A percentile compares a stretch with the other conserved stretches of the same genome.
phyloP scores from a whole-genome alignment of 2,888 invertebrate species.

The Nomada fabriciana region DNA sequence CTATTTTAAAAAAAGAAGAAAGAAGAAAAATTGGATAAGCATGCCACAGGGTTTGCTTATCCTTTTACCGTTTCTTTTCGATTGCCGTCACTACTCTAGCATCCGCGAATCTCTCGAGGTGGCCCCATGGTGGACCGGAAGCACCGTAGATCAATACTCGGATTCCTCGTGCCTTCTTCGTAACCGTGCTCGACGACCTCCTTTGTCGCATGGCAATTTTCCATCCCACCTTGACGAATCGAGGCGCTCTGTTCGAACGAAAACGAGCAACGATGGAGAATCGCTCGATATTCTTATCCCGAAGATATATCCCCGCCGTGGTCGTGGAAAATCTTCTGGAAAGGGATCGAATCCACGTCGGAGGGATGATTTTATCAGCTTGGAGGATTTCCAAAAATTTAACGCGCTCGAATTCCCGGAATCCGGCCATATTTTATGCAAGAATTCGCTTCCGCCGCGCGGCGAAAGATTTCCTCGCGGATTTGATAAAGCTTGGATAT shows the following conservation, averaged over 20 bases:
- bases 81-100: slow-evolving; percentile 19
- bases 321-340: neutral
- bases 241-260: slow-evolving; percentile 2
- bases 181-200: slow-evolving; percentile 6
- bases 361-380: neutral
- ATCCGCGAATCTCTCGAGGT: slow-evolving; percentile 24
- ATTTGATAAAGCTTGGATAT: neutral
- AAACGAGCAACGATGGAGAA: slow-evolving; percentile 3
- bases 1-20: no score
- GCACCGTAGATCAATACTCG: slow-evolving; percentile 59
- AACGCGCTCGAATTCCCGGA: neutral
- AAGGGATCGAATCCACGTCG: neutral
- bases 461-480: neutral
- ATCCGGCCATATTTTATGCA: neutral
- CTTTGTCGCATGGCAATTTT: slow-evolving; percentile 33
- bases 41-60: no score
- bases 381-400: slow-evolving; percentile 26
- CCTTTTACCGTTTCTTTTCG: neutral
- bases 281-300: neutral
- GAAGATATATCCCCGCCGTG: neutral
- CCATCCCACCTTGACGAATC: slow-evolving; percentile 36
- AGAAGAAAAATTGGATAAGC: no score
- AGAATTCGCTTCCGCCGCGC: neutral
- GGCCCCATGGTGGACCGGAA: slow-evolving; percentile 26
- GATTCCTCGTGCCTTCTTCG: slow-evolving; percentile 24